A percentile compares a stretch with the other conserved stretches of the same genome.
Conservation (phyloP, 2,888 invertebrate species). For the Zaprionus obscuricornis region DNA sequence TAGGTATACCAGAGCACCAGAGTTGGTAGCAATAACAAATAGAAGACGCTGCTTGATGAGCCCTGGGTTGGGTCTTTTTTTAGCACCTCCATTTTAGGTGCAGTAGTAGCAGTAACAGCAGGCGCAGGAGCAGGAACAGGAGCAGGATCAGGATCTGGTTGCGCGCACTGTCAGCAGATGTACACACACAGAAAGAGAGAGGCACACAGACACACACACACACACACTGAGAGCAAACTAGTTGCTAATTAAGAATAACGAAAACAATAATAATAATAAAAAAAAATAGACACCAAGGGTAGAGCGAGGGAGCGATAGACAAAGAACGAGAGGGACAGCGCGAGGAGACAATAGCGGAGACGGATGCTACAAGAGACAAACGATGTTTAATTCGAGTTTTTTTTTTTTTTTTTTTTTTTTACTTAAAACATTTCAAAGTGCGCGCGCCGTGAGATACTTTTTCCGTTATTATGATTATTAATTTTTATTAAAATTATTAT, state of each 20-base stretch:
- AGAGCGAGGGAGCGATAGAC: constrained; percentile 6
- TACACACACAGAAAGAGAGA: neutral
- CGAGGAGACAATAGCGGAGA: constrained; percentile 3
- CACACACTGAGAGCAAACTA: no score
- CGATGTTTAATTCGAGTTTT: neutral
- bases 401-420: no score
- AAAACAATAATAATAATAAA: no score
- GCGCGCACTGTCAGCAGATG: neutral
- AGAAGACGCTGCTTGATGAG: constrained; percentile 88
- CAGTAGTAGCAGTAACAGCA: no score
- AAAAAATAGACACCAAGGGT: no score
- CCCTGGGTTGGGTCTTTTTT: constrained; percentile 80
- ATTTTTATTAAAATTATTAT: no score
- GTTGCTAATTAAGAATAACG: no score
- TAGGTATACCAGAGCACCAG: constrained; percentile 89
- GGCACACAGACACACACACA: neutral
- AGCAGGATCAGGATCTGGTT: constrained; percentile 14
- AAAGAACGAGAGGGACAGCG: neutral
- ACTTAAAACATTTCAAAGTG: constrained; percentile 30
- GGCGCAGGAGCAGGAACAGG: no score
- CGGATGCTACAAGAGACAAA: constrained; percentile 9
- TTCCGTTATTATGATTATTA: neutral
- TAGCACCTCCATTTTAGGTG: constrained; percentile 75
- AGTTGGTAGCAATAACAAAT: constrained; percentile 89
- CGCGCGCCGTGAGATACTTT: constrained; percentile 10